Base-by-base conservation (phyloP, 1,140 invertebrate genomes). In the Ceratosolen fusciceps region DNA sequence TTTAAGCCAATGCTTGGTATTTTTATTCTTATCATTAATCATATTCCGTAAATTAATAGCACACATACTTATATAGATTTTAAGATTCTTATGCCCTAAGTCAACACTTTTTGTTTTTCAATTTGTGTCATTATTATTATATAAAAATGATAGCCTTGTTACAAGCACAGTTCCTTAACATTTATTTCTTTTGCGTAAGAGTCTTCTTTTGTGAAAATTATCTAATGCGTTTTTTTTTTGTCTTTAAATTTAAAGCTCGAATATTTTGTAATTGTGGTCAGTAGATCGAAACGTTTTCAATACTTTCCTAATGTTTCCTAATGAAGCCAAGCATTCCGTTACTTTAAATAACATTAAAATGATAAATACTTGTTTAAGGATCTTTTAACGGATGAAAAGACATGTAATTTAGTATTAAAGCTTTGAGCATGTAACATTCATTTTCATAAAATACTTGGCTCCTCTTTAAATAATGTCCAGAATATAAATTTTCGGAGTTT, bases 81-180 rank as follows among this genome's bases (percentile, higher is more conserved):
- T n/a, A 2, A 47, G 21, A 68, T 4, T 52, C 21, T 21, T 16
- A 0, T 5, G 34, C 47, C 26, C 19, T 4, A 52, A 16, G 9
- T 31, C 24, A 71, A 24, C 47, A 71, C 16, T 0, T 37, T 60
- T 29, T 37, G 19, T 65, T 65, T 52, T 52, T 21, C 49, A 8
- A 9, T 12, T 21, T 5, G 26, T 2, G n/a, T 68, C 10, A 26
- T n/a, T 10, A 68, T 39, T 16, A 65, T 65, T 68, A n/a, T n/a
- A n/a, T n/a, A n/a, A n/a, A n/a, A 37, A n/a, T 37, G 26, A 37
- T 8, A 29, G 58, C 21, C 86, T 86, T 87, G 88, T 88, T 84
- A 85, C 88, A 90, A 89, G 84, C 88, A 89, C 88, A 88, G 88
- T 90, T 90, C 88, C n/a, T 52, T 79, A 79, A 65, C 43, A 65